These are phyloP conservation scores for Drosophila nikananu DNA, from an alignment of 1,140 invertebrate species.

Conservation along the genomic window DNA sequence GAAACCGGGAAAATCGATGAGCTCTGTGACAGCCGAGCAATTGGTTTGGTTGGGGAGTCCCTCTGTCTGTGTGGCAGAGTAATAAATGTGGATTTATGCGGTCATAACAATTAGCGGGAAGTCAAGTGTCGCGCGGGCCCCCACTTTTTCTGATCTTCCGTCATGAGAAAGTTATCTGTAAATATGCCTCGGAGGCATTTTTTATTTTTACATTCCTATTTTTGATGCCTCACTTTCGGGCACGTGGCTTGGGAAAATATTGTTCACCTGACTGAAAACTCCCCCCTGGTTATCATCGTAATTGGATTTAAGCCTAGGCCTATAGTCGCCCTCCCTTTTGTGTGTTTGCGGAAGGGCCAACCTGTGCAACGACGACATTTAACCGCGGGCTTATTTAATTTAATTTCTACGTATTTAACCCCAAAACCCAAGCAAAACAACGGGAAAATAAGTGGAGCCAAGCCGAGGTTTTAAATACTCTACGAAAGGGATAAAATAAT, in stretches of 20 bases:
- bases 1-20: slow-evolving; percentile 55
- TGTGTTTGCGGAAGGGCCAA: slow-evolving; percentile 45
- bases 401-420: slow-evolving; percentile 80
- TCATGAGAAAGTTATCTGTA: slow-evolving; percentile 24
- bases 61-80: not conserved
- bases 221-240: slow-evolving; percentile 20
- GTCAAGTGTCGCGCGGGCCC: slow-evolving; percentile 58
- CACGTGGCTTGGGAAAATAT: slow-evolving; percentile 55
- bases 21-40: slow-evolving; percentile 47
- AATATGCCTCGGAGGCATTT: not conserved
- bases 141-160: not conserved
- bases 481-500: not conserved
- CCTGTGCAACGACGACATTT: slow-evolving; percentile 40
- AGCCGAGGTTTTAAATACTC: not conserved
- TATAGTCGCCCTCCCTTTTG: slow-evolving; percentile 31
- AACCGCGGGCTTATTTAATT: slow-evolving; percentile 80
- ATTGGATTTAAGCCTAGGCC: slow-evolving; percentile 70
- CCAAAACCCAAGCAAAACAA: slow-evolving; percentile 59
- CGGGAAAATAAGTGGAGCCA: not conserved
- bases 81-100: slow-evolving; percentile 60
- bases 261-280: slow-evolving; percentile 20
- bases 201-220: not conserved
- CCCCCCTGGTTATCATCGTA: slow-evolving; percentile 40
- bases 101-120: slow-evolving; percentile 67
- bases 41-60: slow-evolving; percentile 22